Conservation (phyloP, 2,113 vertebrate species). For the Silurus glanis region DNA sequence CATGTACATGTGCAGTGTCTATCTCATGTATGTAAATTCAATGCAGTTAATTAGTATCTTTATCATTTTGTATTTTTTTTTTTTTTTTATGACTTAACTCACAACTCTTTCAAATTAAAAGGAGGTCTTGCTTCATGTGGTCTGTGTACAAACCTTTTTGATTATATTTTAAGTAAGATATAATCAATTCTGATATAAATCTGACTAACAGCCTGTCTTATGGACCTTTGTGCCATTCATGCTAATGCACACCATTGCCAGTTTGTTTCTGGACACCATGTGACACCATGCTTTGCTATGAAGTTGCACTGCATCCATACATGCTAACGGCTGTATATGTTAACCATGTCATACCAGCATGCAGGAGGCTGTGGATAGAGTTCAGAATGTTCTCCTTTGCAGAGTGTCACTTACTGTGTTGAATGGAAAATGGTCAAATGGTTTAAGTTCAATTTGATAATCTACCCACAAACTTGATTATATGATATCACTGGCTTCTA, state of each 20-base stretch:
- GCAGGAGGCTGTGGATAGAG: background rate
- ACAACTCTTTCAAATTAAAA: background rate
- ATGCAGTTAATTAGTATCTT: background rate
- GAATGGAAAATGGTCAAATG: background rate
- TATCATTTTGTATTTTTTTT: background rate
- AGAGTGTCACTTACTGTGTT: background rate
- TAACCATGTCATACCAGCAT: background rate
- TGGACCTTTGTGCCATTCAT: slow-evolving; percentile 5
- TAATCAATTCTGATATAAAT: background rate
- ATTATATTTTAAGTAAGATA: slow-evolving; percentile 5
- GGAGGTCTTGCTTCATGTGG: background rate
- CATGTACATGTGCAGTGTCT: background rate
- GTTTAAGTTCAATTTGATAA: background rate
- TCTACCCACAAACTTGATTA: background rate
- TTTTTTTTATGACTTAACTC: background rate
- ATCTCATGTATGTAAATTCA: background rate
- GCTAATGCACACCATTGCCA: slow-evolving; percentile 16
- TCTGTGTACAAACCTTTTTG: slow-evolving; percentile 4
- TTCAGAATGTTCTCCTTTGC: slow-evolving; percentile 1
- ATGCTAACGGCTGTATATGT: background rate
- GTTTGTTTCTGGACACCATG: slow-evolving; percentile 18
- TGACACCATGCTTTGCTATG: slow-evolving; percentile 17
- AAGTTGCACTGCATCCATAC: background rate
- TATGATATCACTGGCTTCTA: background rate
- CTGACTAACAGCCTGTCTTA: slow-evolving; percentile 14